Percentiles rank a stretch among this genome's conserved stretches.
These are phyloP conservation scores for Coregonus sp. DNA, from an alignment of 2,797 vertebrate genomes.

Conservation along the genomic window DNA sequence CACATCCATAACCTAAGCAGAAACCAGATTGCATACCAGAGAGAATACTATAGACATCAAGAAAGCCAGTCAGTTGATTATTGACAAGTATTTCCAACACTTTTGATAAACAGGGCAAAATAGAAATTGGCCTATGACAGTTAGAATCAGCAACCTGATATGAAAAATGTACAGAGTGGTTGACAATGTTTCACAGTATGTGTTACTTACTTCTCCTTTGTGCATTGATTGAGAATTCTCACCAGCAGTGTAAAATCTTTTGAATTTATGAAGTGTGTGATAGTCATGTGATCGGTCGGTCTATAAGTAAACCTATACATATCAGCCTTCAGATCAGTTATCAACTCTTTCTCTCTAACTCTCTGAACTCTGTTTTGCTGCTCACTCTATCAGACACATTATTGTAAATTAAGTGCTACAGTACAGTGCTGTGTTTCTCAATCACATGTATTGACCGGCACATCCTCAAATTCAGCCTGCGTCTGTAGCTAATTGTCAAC, in stretches of 20 bases:
- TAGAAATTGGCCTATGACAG: too few species aligned
- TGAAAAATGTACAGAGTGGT: slow-evolving; percentile 43
- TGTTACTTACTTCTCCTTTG: too few species aligned
- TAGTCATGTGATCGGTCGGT: not conserved
- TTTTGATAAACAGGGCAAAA: too few species aligned
- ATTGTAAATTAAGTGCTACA: slow-evolving; percentile 59
- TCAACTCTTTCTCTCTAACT: not conserved
- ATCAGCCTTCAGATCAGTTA: not conserved
- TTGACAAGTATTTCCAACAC: too few species aligned
- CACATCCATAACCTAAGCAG: not conserved
- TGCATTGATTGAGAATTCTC: too few species aligned
- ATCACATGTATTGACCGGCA: slow-evolving; percentile 63
- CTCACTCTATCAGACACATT: slow-evolving; percentile 15
- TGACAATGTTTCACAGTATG: slow-evolving; percentile 30
- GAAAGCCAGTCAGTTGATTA: too few species aligned
- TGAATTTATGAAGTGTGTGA: slow-evolving; percentile 23
- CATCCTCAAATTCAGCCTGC: slow-evolving; percentile 64
- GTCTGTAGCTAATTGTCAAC: slow-evolving; percentile 67
- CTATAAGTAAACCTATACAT: not conserved
- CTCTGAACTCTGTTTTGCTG: slow-evolving; percentile 13
- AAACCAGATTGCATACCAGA: too few species aligned
- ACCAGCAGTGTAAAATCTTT: too few species aligned
- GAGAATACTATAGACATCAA: too few species aligned
- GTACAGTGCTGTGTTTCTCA: slow-evolving; percentile 56
- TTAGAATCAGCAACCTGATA: slow-evolving; percentile 15